Evolutionary conservation across 2,888 invertebrate species (phyloP).

Genomic region (Saturnia japonica): DNA sequence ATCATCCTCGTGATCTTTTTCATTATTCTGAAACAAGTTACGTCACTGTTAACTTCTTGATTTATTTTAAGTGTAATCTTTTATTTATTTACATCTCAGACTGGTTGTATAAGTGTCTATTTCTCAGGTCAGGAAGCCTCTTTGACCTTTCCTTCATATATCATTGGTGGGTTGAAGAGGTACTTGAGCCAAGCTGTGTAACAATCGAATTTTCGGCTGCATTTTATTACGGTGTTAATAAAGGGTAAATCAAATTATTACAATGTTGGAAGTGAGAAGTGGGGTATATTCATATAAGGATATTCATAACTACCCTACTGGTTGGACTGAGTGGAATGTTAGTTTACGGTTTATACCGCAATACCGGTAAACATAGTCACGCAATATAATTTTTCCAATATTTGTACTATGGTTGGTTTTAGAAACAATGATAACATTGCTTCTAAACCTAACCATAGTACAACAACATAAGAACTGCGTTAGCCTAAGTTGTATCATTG

Average conservation of each 20-base stretch:
- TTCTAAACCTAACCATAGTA: too few species aligned
- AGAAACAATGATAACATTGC: too few species aligned
- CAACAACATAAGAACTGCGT: neutral
- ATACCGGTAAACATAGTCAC: too few species aligned
- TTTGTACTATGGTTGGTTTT: too few species aligned
- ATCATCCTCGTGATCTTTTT: neutral
- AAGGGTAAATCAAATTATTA: neutral
- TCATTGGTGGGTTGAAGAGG: neutral
- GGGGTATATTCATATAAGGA: too few species aligned
- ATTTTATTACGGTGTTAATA: neutral
- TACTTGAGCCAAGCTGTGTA: neutral
- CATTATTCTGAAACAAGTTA: neutral
- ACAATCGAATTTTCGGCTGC: neutral
- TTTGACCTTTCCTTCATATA: neutral
- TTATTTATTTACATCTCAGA: neutral
- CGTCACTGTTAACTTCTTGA: neutral
- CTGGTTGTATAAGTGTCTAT: neutral
- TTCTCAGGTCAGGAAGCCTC: neutral
- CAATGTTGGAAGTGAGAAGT: too few species aligned
- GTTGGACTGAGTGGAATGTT: too few species aligned
- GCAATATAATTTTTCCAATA: too few species aligned
- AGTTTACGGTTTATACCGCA: too few species aligned
- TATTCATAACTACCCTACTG: too few species aligned
- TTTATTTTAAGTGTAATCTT: neutral
- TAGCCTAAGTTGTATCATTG: neutral